Evolutionary conservation across 1,140 invertebrate species (phyloP).

Genomic region (Caenorhabditis briggsae): DNA sequence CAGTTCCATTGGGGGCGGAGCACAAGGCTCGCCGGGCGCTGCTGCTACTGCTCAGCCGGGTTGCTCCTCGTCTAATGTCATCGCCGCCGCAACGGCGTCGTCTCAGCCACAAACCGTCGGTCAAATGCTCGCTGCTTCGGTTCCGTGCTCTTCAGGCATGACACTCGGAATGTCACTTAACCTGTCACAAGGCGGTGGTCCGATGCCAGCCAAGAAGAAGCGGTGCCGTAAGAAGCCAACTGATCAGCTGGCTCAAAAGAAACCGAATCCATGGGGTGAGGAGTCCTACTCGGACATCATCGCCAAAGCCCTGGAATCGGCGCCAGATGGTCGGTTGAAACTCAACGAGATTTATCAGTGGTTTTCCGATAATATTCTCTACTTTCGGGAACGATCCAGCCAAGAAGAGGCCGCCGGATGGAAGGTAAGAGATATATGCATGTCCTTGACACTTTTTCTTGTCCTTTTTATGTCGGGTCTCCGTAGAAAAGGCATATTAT

Average conservation of each 20-base stretch:
- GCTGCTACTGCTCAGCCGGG: background rate
- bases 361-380: constrained; percentile 77
- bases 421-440: constrained; percentile 69
- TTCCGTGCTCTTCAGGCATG: constrained; percentile 37
- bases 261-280: constrained; percentile 77
- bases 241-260: constrained; percentile 72
- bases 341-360: constrained; percentile 78
- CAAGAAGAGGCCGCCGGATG: constrained; percentile 77
- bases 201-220: constrained; percentile 70
- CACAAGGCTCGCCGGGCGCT: constrained; percentile 20
- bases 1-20: constrained; percentile 34
- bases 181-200: constrained; percentile 28
- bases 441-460: constrained; percentile 9
- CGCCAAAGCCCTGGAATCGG: constrained; percentile 69
- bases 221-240: constrained; percentile 72
- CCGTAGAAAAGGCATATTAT: too few species aligned
- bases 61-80: background rate
- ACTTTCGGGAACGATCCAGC: constrained; percentile 74
- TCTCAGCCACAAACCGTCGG: constrained; percentile 59
- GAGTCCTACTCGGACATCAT: constrained; percentile 77
- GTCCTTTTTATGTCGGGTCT: too few species aligned
- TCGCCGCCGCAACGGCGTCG: constrained; percentile 3
- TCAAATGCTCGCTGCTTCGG: constrained; percentile 64
- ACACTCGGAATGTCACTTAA: constrained; percentile 41
- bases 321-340: constrained; percentile 74